phyloP scores from a whole-genome alignment of 2,113 vertebrate species.

The Myotis davidii region DNA sequence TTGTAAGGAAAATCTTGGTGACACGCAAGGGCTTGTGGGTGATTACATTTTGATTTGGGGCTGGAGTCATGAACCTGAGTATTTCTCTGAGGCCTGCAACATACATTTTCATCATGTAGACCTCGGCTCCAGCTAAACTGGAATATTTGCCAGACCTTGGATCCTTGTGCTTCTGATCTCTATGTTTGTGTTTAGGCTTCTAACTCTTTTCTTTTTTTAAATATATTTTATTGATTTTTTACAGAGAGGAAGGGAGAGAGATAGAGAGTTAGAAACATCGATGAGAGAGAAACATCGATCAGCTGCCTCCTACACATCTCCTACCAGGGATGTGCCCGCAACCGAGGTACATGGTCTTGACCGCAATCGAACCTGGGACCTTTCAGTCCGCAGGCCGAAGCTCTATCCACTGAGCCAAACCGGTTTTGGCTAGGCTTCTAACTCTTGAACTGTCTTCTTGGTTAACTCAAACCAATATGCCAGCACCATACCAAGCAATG shows the following conservation, averaged over 20 bases:
- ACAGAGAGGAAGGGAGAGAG: too few relatives aligned
- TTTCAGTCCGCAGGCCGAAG: too few relatives aligned
- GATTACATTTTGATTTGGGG: background rate
- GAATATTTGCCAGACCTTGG: background rate
- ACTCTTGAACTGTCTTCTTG: background rate
- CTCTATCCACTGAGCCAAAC: too few relatives aligned
- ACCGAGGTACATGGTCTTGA: too few relatives aligned
- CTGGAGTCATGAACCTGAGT: background rate
- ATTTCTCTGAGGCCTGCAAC: background rate
- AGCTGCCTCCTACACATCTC: too few relatives aligned
- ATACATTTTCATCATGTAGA: too few relatives aligned
- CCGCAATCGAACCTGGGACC: too few relatives aligned
- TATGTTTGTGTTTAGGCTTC: background rate
- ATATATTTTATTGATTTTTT: too few relatives aligned
- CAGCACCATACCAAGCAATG: too few relatives aligned
- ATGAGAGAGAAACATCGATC: too few relatives aligned
- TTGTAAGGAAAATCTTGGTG: background rate
- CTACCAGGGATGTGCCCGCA: too few relatives aligned
- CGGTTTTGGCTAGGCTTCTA: background rate
- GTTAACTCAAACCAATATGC: background rate
- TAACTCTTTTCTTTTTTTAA: background rate
- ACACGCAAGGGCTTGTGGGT: background rate
- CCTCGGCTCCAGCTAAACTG: conserved; percentile 4
- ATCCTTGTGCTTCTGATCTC: background rate
- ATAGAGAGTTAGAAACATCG: too few relatives aligned